Conservation (phyloP, 1,140 invertebrate species). For the Zaprionus ornatus region DNA sequence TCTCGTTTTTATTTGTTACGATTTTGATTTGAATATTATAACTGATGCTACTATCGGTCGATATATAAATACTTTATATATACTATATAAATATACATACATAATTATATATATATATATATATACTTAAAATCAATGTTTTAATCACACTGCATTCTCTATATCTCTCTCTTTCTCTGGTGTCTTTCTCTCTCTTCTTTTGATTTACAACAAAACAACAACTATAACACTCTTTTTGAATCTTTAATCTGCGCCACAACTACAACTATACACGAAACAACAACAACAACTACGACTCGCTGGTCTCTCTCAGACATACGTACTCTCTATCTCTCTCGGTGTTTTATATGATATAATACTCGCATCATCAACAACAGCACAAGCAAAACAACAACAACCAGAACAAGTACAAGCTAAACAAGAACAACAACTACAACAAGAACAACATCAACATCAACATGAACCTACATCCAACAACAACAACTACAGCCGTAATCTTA, state of each 20-base stretch:
- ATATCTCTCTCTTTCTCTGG: slow-evolving; percentile 76
- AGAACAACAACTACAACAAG: slow-evolving; percentile 47
- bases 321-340: slow-evolving; percentile 74
- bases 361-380: slow-evolving; percentile 50
- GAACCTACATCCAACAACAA: slow-evolving; percentile 64
- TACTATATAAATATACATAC: slow-evolving; percentile 49
- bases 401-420: slow-evolving; percentile 40
- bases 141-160: slow-evolving; percentile 80
- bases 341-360: slow-evolving; percentile 66
- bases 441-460: slow-evolving; percentile 69
- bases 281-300: slow-evolving; percentile 61
- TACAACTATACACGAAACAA: slow-evolving; percentile 74
- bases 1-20: slow-evolving; percentile 9
- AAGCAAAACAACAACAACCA: slow-evolving; percentile 38
- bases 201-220: slow-evolving; percentile 48
- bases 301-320: slow-evolving; percentile 73
- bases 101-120: slow-evolving; percentile 42
- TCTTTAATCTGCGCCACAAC: slow-evolving; percentile 75
- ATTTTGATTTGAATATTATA: slow-evolving; percentile 27
- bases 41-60: slow-evolving; percentile 15
- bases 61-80: slow-evolving; percentile 45
- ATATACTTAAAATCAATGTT: slow-evolving; percentile 66
- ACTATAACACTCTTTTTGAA: slow-evolving; percentile 71
- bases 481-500: slow-evolving; percentile 57
- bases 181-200: slow-evolving; percentile 71